Conservation (phyloP, 53 echinoderm and acorn worm species). For the Hippasteria phrygiana region DNA sequence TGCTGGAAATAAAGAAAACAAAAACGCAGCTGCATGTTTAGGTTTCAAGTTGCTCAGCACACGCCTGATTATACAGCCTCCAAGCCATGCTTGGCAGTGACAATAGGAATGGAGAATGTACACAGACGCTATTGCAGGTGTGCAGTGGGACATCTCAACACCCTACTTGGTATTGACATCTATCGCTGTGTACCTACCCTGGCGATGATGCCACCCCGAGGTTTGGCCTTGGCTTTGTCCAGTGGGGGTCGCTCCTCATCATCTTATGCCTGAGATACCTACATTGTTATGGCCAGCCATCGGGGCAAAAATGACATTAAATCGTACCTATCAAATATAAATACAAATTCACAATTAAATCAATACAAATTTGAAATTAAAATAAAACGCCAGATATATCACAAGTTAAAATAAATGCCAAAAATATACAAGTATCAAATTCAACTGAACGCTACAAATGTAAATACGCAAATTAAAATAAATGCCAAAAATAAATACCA, state of each 20-base stretch:
- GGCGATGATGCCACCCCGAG: background rate
- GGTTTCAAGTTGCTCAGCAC: slow-evolving; percentile 24
- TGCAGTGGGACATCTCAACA: slow-evolving; percentile 19
- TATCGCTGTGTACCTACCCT: background rate
- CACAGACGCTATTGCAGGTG: slow-evolving; percentile 16
- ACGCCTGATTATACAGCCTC: slow-evolving; percentile 36
- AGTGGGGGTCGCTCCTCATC: background rate
- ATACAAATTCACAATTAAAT: too few species aligned
- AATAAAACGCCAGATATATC: too few species aligned
- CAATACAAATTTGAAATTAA: too few species aligned
- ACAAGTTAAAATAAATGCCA: too few species aligned
- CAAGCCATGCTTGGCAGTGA: background rate
- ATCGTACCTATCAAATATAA: too few species aligned
- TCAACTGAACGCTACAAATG: too few species aligned
- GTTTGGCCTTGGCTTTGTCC: slow-evolving; percentile 38
- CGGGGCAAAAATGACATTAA: too few species aligned
- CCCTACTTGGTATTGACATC: background rate
- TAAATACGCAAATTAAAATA: too few species aligned
- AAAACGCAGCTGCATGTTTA: slow-evolving; percentile 27
- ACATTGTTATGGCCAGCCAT: background rate
- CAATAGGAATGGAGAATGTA: slow-evolving; percentile 9
- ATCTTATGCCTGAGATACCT: background rate
- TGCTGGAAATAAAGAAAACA: slow-evolving; percentile 9
- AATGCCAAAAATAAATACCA: too few species aligned
- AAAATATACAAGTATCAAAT: too few species aligned